phyloP scores from a whole-genome alignment of 2,113 vertebrate genomes.

The Chionis minor region DNA sequence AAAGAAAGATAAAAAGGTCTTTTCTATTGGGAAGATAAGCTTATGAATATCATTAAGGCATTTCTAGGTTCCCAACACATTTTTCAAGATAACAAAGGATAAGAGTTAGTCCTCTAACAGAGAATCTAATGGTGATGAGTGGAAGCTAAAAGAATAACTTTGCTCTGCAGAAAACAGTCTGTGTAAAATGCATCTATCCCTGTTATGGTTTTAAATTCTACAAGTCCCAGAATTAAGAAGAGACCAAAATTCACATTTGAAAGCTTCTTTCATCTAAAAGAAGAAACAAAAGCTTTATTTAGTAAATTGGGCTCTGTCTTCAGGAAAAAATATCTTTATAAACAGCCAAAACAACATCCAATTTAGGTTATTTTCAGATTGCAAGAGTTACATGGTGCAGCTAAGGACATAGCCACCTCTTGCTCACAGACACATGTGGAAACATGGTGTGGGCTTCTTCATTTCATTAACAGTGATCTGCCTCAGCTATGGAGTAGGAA shows the following conservation, averaged over 20 bases:
- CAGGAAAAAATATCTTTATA: neutral
- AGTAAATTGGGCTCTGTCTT: neutral
- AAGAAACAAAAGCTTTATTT: neutral
- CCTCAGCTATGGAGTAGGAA: neutral
- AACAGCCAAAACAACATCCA: neutral
- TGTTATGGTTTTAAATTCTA: conserved; percentile 5
- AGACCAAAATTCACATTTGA: neutral
- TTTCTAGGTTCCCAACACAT: conserved; percentile 27
- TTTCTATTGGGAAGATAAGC: conserved; percentile 66
- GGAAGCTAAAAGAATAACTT: conserved; percentile 21
- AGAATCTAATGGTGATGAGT: conserved; percentile 14
- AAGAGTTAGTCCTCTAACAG: conserved; percentile 13
- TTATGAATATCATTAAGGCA: conserved; percentile 69
- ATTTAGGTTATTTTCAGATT: neutral
- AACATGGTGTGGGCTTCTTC: neutral
- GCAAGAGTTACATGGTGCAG: neutral
- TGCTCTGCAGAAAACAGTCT: neutral
- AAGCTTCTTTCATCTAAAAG: neutral
- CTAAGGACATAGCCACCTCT: neutral
- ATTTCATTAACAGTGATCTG: neutral
- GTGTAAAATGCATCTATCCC: neutral
- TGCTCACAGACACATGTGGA: neutral
- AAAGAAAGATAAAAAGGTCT: conserved; percentile 65
- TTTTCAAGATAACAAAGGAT: conserved; percentile 38
- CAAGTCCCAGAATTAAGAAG: neutral